These are phyloP conservation scores for Entelurus aequoreus DNA, from an alignment of 2,113 vertebrate species.

Conservation along the genomic window DNA sequence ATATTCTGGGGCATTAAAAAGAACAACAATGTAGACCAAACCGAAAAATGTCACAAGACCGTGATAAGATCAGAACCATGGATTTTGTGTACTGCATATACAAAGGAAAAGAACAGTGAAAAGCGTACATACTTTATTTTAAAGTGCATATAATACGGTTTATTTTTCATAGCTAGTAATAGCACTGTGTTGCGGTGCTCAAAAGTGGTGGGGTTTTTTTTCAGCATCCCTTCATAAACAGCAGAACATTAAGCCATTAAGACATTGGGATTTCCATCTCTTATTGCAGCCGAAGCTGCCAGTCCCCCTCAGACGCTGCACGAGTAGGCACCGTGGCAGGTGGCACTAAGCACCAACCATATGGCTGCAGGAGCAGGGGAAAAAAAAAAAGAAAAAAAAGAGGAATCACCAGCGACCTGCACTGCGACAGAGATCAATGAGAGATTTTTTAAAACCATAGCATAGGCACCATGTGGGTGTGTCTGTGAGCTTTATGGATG, in stretches of 20 bases:
- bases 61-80: too few relatives aligned
- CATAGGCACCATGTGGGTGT: conserved; percentile 42
- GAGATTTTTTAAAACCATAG: conserved; percentile 56
- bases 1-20: too few relatives aligned
- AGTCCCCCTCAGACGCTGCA: conserved; percentile 19
- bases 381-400: conserved; percentile 27
- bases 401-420: conserved; percentile 41
- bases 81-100: too few relatives aligned
- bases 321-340: conserved; percentile 55
- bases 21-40: too few relatives aligned
- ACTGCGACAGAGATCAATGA: conserved; percentile 61
- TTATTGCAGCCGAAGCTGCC: conserved; percentile 32
- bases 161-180: conserved; percentile 37
- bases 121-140: neutral
- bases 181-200: conserved; percentile 7
- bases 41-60: too few relatives aligned
- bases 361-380: conserved; percentile 57
- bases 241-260: conserved; percentile 54
- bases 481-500: conserved; percentile 44
- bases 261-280: conserved; percentile 41
- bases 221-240: conserved; percentile 15
- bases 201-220: conserved; percentile 14
- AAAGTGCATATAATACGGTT: conserved; percentile 46
- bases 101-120: neutral
- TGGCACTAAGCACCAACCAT: conserved; percentile 63